Base-by-base conservation (phyloP, 2,888 invertebrate genomes). In the Athalia circularis region DNA sequence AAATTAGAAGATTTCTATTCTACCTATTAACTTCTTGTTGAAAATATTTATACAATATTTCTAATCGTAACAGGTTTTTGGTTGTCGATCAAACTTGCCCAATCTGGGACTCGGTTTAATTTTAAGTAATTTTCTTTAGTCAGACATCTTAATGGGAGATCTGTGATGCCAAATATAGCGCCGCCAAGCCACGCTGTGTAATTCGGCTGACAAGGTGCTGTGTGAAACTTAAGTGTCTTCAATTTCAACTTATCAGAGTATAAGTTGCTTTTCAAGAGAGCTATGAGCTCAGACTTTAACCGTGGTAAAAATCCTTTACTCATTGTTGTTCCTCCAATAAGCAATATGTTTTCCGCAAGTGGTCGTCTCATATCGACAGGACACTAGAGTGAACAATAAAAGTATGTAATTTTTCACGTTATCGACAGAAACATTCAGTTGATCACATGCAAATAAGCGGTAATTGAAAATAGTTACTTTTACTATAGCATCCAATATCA, bases 181-280 rank as follows among this genome's bases (percentile, higher is more conserved):
- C 94, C 95, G 89, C 98, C 98, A 48, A 96, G 91, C 98, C 98
- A 99, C 59, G 96, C 94, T 9, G 94, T 93, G 87, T 94, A 95
- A 91, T 97, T 98, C 78, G 94, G 94, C 88, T 95, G 95, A 52
- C 95, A 94, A 13, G 97, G 96, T 57, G 95, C 92, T 3, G 91
- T 90, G 91, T 98, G 98, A 89, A 98, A 96, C 90, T 95, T 95
- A 88, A 98, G 95, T 47, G 91, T 91, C 77, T 92, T 91, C 43
- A 95, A 87, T 81, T 93, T 93, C 62, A 96, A 90, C 81, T 92
- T 92, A 0, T 92, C 92, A 82, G 92, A 92, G 89, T 96, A 95
- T 1, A 93, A 91, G 59, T 93, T 92, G 83, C 92, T 92, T 47
- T 92, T 90, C n/a, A 95, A 88, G 65, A 97, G 92, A 79, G 92